These are phyloP conservation scores for Sericinus montela DNA, from an alignment of 2,888 invertebrate genomes.

Conservation along the genomic window DNA sequence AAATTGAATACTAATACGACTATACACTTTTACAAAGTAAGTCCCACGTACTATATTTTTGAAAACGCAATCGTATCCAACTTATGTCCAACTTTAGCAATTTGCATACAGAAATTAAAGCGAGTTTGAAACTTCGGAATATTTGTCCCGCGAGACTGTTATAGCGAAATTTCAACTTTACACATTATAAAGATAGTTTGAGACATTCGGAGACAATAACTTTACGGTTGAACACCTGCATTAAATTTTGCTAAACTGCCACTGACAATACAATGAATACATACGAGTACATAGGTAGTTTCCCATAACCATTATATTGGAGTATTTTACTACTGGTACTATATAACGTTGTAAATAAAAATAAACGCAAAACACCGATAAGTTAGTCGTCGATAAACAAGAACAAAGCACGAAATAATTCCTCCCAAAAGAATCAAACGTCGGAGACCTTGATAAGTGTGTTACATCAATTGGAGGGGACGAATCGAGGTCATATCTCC, in stretches of 20 bases:
- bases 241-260: constrained; percentile 3
- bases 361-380: too few relatives aligned
- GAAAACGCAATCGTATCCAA: constrained; percentile 8
- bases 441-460: constrained; percentile 34
- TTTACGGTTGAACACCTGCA: constrained; percentile 14
- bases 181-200: constrained; percentile 24
- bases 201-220: constrained; percentile 15
- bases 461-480: constrained; percentile 31
- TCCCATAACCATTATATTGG: neutral
- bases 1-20: neutral
- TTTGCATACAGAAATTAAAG: constrained; percentile 28
- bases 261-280: neutral
- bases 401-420: constrained; percentile 5
- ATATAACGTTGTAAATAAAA: too few relatives aligned
- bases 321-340: too few relatives aligned
- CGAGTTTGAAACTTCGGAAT: constrained; percentile 25
- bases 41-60: neutral
- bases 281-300: neutral
- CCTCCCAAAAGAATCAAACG: constrained; percentile 17
- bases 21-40: neutral
- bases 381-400: neutral
- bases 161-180: constrained; percentile 23
- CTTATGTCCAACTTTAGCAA: constrained; percentile 8
- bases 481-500: constrained; percentile 47
- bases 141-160: constrained; percentile 25